Evolutionary conservation across 2,113 vertebrate genomes (phyloP), one percentile per base, ranked within the genome.

Genomic region (Spilogale gracilis): DNA sequence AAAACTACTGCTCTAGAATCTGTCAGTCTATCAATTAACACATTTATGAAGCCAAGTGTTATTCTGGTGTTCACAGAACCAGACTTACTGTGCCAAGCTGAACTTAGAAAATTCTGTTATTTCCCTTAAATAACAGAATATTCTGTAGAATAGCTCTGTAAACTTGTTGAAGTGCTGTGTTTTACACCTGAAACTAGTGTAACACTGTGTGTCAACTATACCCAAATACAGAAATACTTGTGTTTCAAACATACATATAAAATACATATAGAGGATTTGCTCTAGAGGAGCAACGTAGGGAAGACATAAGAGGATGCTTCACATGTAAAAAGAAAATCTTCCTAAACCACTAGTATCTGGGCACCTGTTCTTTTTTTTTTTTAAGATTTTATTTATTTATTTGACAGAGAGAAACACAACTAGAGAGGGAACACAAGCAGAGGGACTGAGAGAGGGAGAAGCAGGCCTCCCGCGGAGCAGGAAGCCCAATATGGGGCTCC

Each of bases 241-340:
- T 74, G 71, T 23, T 74, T 45, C 45, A 45, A 74, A 43, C 48
- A 76, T 76, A 25, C 20, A 25, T 6, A 45, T 6, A 38, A 38
- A 38, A 38, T 38, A 38, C 38, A 38, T 38, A 38, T 38, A 38
- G 38, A 38, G 60, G 50, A 89, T 8, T 91, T 91, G 7, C 45
- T 97, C 30, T 88, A 94, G 65, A 92, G 85, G 18, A 96, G 20
- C 23, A 60, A 21, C 52, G 14, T 69, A 86, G 4, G 45, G 30
- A 80, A 94, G n/a, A 93, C 8, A 69, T 94, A 67, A 89, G n/a
- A 71, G 43, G 38, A 79, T 27, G 89, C 87, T 88, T 97, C 17
- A 92, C 50, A 95, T 32, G 50, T 83, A 95, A 76, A 81, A 48
- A 89, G 54, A 96, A 69, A 95, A 27, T 52, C 61, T 95, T 95